These are phyloP conservation scores for Oreochromis mossambicus DNA, from an alignment of 2,797 vertebrate genomes.

Conservation along the genomic window DNA sequence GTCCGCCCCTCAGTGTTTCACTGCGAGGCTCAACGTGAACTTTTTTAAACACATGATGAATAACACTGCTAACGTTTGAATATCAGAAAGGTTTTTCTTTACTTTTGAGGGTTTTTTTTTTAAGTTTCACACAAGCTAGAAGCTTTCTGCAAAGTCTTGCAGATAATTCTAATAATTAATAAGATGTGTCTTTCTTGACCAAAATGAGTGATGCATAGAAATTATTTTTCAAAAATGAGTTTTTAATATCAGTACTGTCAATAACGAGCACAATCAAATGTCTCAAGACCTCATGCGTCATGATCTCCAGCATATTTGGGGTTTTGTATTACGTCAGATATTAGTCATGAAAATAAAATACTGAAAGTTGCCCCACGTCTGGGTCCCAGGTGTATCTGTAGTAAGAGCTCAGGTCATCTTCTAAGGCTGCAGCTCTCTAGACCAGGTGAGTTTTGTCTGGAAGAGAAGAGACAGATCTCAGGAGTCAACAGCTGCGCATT, in stretches of 20 bases:
- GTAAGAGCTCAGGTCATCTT: background rate
- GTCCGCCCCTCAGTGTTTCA: background rate
- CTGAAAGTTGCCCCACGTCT: background rate
- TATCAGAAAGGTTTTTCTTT: background rate
- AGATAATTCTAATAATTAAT: background rate
- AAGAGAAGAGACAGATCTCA: background rate
- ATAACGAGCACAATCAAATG: background rate
- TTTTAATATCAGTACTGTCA: background rate
- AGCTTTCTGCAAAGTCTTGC: background rate
- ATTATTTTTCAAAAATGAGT: background rate
- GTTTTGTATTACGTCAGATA: background rate
- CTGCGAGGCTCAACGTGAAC: background rate
- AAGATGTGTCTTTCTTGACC: background rate
- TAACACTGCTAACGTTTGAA: background rate
- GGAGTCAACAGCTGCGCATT: background rate
- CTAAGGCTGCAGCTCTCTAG: slow-evolving; percentile 1
- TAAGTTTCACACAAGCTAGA: background rate
- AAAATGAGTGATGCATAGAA: background rate
- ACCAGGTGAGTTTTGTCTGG: slow-evolving; percentile 64
- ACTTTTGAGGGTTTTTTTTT: background rate
- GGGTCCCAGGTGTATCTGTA: background rate
- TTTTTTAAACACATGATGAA: background rate
- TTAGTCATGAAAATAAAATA: background rate
- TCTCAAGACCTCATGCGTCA: background rate
- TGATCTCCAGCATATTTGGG: background rate